Evolutionary conservation across 2,113 vertebrate species (phyloP).

Genomic region (Bubalus kerabau): DNA sequence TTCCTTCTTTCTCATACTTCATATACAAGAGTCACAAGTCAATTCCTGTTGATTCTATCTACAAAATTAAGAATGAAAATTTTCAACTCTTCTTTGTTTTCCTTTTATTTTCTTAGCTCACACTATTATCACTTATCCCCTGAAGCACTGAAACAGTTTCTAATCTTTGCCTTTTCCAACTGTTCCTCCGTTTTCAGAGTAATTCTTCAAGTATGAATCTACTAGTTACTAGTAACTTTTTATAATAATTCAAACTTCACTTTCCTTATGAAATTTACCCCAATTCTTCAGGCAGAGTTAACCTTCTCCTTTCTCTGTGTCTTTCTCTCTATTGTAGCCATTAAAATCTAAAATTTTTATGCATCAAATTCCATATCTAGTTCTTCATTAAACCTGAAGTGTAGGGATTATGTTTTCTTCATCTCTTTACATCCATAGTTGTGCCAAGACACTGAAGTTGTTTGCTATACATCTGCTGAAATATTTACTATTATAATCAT

Average conservation of each 20-base stretch:
- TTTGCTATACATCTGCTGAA: not conserved
- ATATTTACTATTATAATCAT: not conserved
- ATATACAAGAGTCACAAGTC: not conserved
- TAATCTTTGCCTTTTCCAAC: not conserved
- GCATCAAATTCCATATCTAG: not conserved
- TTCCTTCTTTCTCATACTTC: not conserved
- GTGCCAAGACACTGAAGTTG: not conserved
- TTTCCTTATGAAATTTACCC: not conserved
- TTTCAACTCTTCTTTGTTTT: not conserved
- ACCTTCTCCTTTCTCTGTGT: not conserved
- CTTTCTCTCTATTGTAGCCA: not conserved
- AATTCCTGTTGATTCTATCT: not conserved
- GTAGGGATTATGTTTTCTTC: not conserved
- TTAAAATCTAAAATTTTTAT: not conserved
- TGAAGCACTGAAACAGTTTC: not conserved
- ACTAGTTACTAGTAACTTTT: not conserved
- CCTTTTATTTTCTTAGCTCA: not conserved
- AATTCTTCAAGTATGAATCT: not conserved
- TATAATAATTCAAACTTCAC: not conserved
- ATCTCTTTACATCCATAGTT: not conserved
- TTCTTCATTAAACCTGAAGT: not conserved
- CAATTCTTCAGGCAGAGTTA: not conserved
- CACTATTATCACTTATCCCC: not conserved
- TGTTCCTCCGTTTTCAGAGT: not conserved
- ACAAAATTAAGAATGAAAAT: not conserved